Percentiles rank a stretch among this genome's conserved stretches.
Conservation (phyloP, 2,113 vertebrate genomes). For the Catharus fuscescens region DNA sequence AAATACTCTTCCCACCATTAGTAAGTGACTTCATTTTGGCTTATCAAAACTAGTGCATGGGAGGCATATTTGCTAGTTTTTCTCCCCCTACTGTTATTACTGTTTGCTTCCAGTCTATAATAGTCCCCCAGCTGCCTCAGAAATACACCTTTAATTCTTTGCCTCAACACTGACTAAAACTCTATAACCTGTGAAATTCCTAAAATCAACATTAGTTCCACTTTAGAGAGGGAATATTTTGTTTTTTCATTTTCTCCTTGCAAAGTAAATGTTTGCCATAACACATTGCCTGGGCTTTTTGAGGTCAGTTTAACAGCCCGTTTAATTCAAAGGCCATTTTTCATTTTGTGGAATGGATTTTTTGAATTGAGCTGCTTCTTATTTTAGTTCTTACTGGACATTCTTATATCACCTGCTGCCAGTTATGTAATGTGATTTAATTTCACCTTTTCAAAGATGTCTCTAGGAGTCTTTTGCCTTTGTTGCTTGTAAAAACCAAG, state of each 20-base stretch:
- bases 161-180: background rate
- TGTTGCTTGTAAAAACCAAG: background rate
- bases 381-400: background rate
- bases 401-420: background rate
- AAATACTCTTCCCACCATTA: background rate
- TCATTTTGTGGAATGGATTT: background rate
- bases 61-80: background rate
- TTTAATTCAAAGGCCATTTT: constrained; percentile 3
- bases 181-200: background rate
- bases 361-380: background rate
- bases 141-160: background rate
- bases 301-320: background rate
- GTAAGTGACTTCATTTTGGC: background rate
- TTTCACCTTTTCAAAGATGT: background rate
- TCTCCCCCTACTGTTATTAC: background rate
- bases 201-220: background rate
- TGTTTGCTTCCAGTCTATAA: background rate
- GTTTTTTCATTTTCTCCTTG: background rate
- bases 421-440: background rate
- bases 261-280: background rate
- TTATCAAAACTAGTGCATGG: background rate
- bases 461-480: background rate
- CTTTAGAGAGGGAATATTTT: background rate
- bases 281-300: background rate
- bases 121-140: background rate